Evolutionary conservation across 23 tunicate species (phyloP).

Genomic region (Oikopleura dioica): DNA sequence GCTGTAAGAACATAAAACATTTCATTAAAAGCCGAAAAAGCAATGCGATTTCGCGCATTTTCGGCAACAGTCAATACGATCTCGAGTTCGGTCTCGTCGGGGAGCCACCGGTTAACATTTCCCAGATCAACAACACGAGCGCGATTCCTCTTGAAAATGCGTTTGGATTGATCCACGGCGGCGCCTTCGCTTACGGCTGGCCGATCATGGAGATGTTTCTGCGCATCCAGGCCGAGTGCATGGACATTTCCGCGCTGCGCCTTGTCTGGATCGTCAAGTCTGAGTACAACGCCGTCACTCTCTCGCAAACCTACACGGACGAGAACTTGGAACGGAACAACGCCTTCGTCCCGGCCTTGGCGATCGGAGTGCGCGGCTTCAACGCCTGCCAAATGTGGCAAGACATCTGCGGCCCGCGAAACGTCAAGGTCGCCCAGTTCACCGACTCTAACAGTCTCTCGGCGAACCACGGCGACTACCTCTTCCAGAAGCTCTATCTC

Average conservation of each 20-base stretch:
- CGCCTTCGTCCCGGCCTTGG: not conserved
- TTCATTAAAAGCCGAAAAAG: too few relatives aligned
- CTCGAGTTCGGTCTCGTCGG: not conserved
- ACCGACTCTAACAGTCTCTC: not conserved
- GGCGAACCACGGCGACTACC: not conserved
- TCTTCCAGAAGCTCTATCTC: not conserved
- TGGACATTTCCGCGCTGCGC: not conserved
- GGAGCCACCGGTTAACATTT: not conserved
- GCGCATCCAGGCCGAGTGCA: not conserved
- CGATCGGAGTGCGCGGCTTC: not conserved
- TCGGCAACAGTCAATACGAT: too few relatives aligned
- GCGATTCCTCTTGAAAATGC: not conserved
- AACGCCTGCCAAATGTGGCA: not conserved
- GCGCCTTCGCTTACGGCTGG: not conserved
- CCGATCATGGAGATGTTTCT: not conserved
- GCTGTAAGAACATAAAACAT: too few relatives aligned
- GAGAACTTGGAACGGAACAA: not conserved
- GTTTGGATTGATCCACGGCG: not conserved
- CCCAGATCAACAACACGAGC: not conserved
- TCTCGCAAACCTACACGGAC: not conserved
- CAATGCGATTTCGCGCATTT: too few relatives aligned
- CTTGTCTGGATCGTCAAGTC: not conserved
- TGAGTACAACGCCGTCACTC: not conserved
- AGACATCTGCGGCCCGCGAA: not conserved
- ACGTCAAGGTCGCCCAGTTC: not conserved